These are phyloP conservation scores for Drosophila biarmipes DNA, from an alignment of 1,140 invertebrate genomes.

Conservation along the genomic window DNA sequence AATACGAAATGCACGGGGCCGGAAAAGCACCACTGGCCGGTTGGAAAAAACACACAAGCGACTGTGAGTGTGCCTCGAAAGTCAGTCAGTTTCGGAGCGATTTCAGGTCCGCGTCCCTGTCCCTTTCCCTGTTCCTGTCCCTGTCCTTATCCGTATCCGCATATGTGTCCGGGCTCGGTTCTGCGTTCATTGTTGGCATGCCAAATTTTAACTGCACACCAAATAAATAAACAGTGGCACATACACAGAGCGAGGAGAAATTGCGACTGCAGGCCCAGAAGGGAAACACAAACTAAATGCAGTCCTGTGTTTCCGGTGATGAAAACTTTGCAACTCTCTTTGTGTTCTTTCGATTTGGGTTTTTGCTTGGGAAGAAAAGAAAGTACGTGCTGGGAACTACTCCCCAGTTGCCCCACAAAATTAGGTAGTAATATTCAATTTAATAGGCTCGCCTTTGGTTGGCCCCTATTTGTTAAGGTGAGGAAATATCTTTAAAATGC, in stretches of 20 bases:
- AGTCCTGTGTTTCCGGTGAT: constrained; percentile 75
- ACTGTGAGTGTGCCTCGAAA: constrained; percentile 19
- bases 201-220: constrained; percentile 72
- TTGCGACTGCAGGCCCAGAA: constrained; percentile 38
- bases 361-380: background rate
- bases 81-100: constrained; percentile 40
- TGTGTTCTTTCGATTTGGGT: constrained; percentile 7
- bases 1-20: constrained; percentile 55
- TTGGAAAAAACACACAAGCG: constrained; percentile 11
- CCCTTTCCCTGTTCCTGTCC: constrained; percentile 18
- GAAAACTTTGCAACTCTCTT: constrained; percentile 64
- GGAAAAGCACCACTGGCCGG: constrained; percentile 42
- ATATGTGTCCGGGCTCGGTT: constrained; percentile 1
- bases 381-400: background rate
- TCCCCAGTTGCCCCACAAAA: background rate
- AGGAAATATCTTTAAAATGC: background rate
- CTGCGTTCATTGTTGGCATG: constrained; percentile 68
- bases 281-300: constrained; percentile 72
- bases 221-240: constrained; percentile 72
- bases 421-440: too few species aligned
- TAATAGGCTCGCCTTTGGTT: too few species aligned
- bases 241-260: constrained; percentile 23
- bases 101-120: constrained; percentile 30
- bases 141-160: constrained; percentile 19
- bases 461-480: background rate